A percentile compares a stretch with the other conserved stretches of the same genome.
Conservation (phyloP, 2,113 vertebrate species). For the Tichodroma muraria region DNA sequence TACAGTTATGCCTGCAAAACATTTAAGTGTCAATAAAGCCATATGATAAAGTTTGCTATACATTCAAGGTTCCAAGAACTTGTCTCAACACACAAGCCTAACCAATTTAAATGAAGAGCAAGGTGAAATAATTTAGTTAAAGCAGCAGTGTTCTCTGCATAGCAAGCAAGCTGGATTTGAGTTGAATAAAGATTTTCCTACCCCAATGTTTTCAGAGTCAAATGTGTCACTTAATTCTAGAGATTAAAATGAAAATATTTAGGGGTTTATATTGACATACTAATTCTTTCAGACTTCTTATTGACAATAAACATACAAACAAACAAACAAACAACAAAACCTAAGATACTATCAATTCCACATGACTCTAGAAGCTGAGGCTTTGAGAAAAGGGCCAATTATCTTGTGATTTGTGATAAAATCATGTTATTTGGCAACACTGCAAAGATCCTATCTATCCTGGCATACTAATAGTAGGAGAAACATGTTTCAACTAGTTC, state of each 20-base stretch:
- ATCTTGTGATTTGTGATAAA: conserved; percentile 30
- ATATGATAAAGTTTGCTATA: not conserved
- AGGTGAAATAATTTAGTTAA: not conserved
- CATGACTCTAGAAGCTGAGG: not conserved
- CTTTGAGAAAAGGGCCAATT: conserved; percentile 6
- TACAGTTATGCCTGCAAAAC: not conserved
- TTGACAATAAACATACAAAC: not conserved
- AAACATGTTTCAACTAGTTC: conserved; percentile 51
- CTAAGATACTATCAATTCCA: not conserved
- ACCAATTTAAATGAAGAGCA: not conserved
- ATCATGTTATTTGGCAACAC: conserved; percentile 31
- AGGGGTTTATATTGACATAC: not conserved
- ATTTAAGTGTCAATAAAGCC: not conserved
- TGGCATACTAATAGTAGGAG: not conserved
- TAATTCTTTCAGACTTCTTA: not conserved
- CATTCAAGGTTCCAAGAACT: not conserved
- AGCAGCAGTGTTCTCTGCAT: not conserved
- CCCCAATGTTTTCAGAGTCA: not conserved
- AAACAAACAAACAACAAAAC: not conserved
- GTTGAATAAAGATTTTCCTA: not conserved
- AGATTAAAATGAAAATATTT: not conserved
- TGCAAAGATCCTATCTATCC: conserved; percentile 11
- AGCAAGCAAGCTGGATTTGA: not conserved
- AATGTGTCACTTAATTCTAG: not conserved
- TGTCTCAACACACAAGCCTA: conserved; percentile 1